Evolutionary conservation across 2,113 vertebrate genomes (phyloP), one percentile per base, ranked within the genome.

Genomic region (Narcine bancroftii): DNA sequence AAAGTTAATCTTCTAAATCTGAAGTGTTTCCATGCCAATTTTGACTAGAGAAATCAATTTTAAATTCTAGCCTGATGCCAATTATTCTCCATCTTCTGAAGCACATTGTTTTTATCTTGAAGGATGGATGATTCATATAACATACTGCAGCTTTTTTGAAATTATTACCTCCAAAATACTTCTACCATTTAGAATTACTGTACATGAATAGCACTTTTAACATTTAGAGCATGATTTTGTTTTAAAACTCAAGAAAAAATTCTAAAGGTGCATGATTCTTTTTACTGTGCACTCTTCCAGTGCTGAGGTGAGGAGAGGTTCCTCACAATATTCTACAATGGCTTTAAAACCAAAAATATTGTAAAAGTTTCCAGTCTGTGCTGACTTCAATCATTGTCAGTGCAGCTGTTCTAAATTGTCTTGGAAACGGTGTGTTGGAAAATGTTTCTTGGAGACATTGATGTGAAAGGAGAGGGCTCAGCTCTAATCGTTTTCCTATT

Each of bases 1-100:
- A 39, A 19, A 76, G 17, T 76, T 76, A 42, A 19, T 19, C 75
- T 17, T 17, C 39, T 76, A 42, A 3, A 10, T 53, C 10, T 53
- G 47, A 81, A 81, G 50, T 50, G 85, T 89, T 89, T n/a, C 85
- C 85, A 65, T 63, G 56, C 85, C 36, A 65, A 65, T 17, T 65
- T n/a, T n/a, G 85, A 65, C 6, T 65, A 33, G 36, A 89, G 47
- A 50, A 50, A 50, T 50, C 19, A 10, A 2, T 42, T 21, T 87
- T 56, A 33, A 87, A 87, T n/a, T 87, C 6, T 33, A 39, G 53
- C 29, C 7, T 87, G 53, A 87, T 60, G 33, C 36, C n/a, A 7
- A 63, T 89, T 89, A 17, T 89, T 63, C 33, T 63, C 36, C 63
- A 63, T 65, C 83, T 39, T 89, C 85, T 63, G 56, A 89, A 65